Evolutionary conservation across 2,888 invertebrate species (phyloP).

Genomic region (Barypeithes pellucidus): DNA sequence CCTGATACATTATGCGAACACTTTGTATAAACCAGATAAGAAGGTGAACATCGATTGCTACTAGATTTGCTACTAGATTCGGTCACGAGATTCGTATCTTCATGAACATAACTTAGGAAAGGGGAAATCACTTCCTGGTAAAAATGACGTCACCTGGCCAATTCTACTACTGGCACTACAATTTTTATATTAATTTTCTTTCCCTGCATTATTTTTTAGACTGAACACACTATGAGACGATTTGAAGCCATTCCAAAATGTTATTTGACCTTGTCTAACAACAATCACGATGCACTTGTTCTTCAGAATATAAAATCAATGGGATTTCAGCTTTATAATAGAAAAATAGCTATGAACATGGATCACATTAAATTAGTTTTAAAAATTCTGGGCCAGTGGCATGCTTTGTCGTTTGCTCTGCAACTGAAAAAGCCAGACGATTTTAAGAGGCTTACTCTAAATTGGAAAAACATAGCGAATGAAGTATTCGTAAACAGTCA

Average conservation of each 20-base stretch:
- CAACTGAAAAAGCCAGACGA: conserved; percentile 43
- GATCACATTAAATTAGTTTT: conserved; percentile 53
- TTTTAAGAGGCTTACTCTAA: conserved; percentile 36
- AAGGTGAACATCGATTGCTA: too few species aligned
- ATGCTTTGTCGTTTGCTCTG: conserved; percentile 56
- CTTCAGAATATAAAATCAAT: conserved; percentile 52
- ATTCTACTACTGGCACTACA: too few species aligned
- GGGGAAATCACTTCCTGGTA: too few species aligned
- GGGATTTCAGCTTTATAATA: conserved; percentile 53
- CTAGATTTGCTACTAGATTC: too few species aligned
- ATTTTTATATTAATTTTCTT: too few species aligned
- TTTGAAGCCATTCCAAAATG: conserved; percentile 54
- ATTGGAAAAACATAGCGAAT: conserved; percentile 28
- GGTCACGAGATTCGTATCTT: too few species aligned
- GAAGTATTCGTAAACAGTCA: conserved; percentile 36
- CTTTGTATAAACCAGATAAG: too few species aligned
- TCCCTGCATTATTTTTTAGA: not conserved
- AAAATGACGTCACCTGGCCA: too few species aligned
- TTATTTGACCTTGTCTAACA: conserved; percentile 43
- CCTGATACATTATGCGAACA: too few species aligned
- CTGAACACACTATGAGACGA: conserved; percentile 34
- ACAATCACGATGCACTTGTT: conserved; percentile 50
- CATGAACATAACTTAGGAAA: too few species aligned
- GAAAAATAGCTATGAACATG: conserved; percentile 48
- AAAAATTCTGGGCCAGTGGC: conserved; percentile 53